phyloP scores from a whole-genome alignment of 1,140 invertebrate genomes.

The Conus ventricosus region DNA sequence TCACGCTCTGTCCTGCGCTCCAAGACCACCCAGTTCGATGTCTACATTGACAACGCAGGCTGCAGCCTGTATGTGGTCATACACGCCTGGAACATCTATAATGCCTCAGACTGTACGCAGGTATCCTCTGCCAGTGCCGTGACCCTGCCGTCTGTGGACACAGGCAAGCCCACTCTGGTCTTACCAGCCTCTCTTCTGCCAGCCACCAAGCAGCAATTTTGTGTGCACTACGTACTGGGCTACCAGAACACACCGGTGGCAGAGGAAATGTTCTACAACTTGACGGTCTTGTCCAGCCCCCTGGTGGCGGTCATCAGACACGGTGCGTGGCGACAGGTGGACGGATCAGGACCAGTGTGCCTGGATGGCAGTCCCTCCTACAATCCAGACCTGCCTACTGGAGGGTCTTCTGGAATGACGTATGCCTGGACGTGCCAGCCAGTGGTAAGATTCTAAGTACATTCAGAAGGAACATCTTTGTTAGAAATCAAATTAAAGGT shows the following conservation, averaged over 20 bases:
- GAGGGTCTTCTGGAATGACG: slow-evolving; percentile 31
- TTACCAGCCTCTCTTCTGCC: slow-evolving; percentile 32
- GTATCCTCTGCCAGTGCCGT: slow-evolving; percentile 47
- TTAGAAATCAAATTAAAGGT: no score
- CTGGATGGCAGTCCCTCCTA: slow-evolving; percentile 59
- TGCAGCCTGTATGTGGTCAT: slow-evolving; percentile 54
- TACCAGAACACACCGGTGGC: slow-evolving; percentile 59
- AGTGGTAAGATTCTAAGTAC: slow-evolving; percentile 7
- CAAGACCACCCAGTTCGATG: slow-evolving; percentile 51
- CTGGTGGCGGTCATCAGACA: slow-evolving; percentile 59
- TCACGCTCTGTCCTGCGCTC: slow-evolving; percentile 47
- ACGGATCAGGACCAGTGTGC: slow-evolving; percentile 23
- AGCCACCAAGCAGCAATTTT: slow-evolving; percentile 45
- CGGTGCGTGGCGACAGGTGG: slow-evolving; percentile 41
- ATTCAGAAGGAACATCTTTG: no score
- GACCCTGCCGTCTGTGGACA: slow-evolving; percentile 47
- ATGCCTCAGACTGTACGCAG: slow-evolving; percentile 41
- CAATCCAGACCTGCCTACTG: slow-evolving; percentile 56
- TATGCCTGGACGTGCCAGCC: slow-evolving; percentile 59
- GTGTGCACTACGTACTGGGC: slow-evolving; percentile 51
- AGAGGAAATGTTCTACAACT: slow-evolving; percentile 43
- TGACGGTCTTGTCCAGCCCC: slow-evolving; percentile 51
- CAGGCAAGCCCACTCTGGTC: slow-evolving; percentile 35
- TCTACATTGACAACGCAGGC: slow-evolving; percentile 47
- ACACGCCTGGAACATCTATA: slow-evolving; percentile 58